phyloP scores from a whole-genome alignment of 1,140 invertebrate genomes.

The Calliopsis andreniformis region DNA sequence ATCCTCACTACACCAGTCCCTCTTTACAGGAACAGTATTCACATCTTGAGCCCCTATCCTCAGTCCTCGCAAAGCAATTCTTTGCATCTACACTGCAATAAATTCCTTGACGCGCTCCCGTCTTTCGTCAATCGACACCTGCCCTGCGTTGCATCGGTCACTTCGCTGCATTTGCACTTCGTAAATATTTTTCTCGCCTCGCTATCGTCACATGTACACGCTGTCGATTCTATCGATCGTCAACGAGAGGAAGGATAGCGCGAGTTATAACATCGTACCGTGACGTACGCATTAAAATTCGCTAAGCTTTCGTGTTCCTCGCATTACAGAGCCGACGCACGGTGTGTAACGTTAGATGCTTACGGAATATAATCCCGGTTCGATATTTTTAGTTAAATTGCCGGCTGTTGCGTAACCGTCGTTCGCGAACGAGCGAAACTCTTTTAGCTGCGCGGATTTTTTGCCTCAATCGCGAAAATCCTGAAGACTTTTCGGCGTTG shows the following conservation, averaged over 20 bases:
- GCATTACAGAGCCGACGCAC: conserved; percentile 15
- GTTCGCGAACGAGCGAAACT: not conserved
- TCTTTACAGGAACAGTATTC: too few relatives aligned
- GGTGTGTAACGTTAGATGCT: conserved; percentile 42
- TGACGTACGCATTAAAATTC: conserved; percentile 19
- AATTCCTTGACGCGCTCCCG: too few relatives aligned
- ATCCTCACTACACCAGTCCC: too few relatives aligned
- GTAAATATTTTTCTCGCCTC: conserved; percentile 15
- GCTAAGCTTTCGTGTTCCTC: conserved; percentile 14
- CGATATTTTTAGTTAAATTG: conserved; percentile 39
- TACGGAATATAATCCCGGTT: conserved; percentile 39
- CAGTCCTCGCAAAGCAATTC: too few relatives aligned
- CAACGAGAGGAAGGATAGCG: not conserved
- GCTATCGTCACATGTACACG: not conserved
- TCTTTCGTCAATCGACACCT: too few relatives aligned
- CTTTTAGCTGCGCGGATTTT: too few relatives aligned
- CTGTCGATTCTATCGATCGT: conserved; percentile 35
- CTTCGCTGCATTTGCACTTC: conserved; percentile 6
- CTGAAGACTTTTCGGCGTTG: too few relatives aligned
- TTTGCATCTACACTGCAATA: too few relatives aligned
- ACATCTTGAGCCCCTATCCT: too few relatives aligned
- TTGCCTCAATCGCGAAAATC: too few relatives aligned
- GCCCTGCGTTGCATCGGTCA: not conserved
- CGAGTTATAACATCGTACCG: not conserved
- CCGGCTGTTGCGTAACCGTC: conserved; percentile 14